Evolutionary conservation across 2,113 vertebrate species (phyloP).

Genomic region (Colistium nudipinnis): DNA sequence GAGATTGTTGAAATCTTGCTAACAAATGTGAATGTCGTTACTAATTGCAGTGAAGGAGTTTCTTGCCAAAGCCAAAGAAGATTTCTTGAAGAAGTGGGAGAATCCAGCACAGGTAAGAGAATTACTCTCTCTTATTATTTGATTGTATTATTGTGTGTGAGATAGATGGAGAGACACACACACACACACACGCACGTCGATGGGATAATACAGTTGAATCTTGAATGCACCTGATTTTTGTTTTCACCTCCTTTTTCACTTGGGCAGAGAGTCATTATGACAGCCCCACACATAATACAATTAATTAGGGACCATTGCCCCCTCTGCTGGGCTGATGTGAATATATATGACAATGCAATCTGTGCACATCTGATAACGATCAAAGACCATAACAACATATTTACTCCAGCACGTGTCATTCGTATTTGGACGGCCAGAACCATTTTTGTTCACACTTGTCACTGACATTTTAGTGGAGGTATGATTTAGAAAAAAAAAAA

Average conservation of each 20-base stretch:
- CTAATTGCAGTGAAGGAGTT: constrained; percentile 90
- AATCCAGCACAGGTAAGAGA: constrained; percentile 86
- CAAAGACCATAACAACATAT: background rate
- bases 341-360: too few relatives aligned
- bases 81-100: constrained; percentile 97
- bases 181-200: background rate
- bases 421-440: background rate
- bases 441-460: background rate
- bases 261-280: background rate
- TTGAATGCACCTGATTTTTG: background rate
- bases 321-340: constrained; percentile 72
- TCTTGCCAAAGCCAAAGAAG: constrained; percentile 96
- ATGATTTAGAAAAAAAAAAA: background rate
- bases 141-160: background rate
- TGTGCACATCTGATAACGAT: background rate
- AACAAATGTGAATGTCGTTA: constrained; percentile 20
- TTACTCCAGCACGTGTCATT: background rate
- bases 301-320: constrained; percentile 37
- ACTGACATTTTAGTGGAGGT: background rate
- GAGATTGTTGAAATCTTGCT: background rate
- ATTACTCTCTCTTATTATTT: background rate
- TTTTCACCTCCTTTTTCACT: constrained; percentile 8
- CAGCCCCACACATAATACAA: constrained; percentile 1
- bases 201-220: background rate
- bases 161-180: too few relatives aligned